Evolutionary conservation across 2,797 vertebrate species (phyloP).

Genomic region (Apogon talboti): DNA sequence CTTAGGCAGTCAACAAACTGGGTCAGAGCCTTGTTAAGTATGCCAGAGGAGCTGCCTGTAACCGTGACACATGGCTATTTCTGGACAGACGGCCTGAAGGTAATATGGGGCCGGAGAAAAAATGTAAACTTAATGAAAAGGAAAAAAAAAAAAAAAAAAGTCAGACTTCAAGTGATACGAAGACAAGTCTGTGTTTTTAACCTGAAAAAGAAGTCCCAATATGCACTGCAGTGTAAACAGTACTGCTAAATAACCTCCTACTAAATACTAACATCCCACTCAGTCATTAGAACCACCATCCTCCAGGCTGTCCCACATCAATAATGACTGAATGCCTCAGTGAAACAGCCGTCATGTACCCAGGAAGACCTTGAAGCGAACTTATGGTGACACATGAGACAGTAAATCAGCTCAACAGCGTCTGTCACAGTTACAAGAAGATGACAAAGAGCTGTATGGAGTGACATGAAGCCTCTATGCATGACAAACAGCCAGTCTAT

Average conservation of each 20-base stretch:
- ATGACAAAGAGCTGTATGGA: slow-evolving; percentile 14
- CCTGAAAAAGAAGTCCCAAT: too few species aligned
- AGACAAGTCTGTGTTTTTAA: too few species aligned
- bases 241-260: slow-evolving; percentile 3
- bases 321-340: slow-evolving; percentile 39
- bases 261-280: slow-evolving; percentile 34
- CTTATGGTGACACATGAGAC: slow-evolving; percentile 28
- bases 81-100: not conserved
- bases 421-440: slow-evolving; percentile 20
- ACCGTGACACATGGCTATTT: slow-evolving; percentile 1
- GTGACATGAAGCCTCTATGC: slow-evolving; percentile 33
- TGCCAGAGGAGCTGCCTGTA: slow-evolving; percentile 49
- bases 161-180: too few species aligned
- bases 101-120: slow-evolving; percentile 10
- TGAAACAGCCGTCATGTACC: slow-evolving; percentile 14
- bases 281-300: slow-evolving; percentile 22
- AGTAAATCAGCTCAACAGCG: slow-evolving; percentile 47
- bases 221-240: not conserved
- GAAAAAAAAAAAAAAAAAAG: slow-evolving; percentile 8
- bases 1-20: slow-evolving; percentile 58
- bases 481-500: slow-evolving; percentile 33
- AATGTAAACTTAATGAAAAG: not conserved
- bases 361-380: slow-evolving; percentile 51
- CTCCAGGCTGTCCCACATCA: slow-evolving; percentile 33
- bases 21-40: slow-evolving; percentile 62